Evolutionary conservation across 2,113 vertebrate species (phyloP).

Genomic region (Salminus brasiliensis): DNA sequence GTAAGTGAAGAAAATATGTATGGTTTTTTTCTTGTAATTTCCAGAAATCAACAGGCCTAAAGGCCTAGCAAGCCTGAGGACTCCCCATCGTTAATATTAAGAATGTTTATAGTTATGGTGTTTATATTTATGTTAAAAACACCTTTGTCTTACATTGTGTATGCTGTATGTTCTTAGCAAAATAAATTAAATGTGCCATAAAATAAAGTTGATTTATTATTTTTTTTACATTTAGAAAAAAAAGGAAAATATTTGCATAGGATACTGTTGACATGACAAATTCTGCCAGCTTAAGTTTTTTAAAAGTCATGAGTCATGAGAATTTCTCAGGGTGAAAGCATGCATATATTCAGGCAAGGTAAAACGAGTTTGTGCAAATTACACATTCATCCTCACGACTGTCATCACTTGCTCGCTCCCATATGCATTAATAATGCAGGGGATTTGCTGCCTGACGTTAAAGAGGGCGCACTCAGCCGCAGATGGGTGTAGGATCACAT

Average conservation of each 20-base stretch:
- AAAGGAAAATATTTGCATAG: neutral
- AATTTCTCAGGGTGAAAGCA: no score
- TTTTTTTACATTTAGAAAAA: neutral
- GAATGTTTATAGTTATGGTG: no score
- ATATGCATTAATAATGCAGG: slow-evolving; percentile 26
- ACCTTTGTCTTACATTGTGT: no score
- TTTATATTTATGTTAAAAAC: no score
- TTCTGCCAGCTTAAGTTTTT: neutral
- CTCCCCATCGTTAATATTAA: no score
- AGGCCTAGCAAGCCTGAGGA: no score
- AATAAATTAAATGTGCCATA: no score
- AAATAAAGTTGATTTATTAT: no score
- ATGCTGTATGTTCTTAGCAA: no score
- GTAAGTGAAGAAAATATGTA: no score
- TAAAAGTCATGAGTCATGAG: neutral
- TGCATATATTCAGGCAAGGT: neutral
- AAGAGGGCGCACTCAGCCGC: neutral
- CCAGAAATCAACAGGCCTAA: no score
- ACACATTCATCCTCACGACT: slow-evolving; percentile 28
- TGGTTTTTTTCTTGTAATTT: no score
- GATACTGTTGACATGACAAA: neutral
- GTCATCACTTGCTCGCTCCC: slow-evolving; percentile 13
- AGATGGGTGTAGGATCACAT: slow-evolving; percentile 26
- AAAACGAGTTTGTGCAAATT: neutral
- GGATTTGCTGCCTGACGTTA: slow-evolving; percentile 15